These are phyloP conservation scores for Iguana delicatissima DNA, from an alignment of 2,797 vertebrate species.

Conservation along the genomic window DNA sequence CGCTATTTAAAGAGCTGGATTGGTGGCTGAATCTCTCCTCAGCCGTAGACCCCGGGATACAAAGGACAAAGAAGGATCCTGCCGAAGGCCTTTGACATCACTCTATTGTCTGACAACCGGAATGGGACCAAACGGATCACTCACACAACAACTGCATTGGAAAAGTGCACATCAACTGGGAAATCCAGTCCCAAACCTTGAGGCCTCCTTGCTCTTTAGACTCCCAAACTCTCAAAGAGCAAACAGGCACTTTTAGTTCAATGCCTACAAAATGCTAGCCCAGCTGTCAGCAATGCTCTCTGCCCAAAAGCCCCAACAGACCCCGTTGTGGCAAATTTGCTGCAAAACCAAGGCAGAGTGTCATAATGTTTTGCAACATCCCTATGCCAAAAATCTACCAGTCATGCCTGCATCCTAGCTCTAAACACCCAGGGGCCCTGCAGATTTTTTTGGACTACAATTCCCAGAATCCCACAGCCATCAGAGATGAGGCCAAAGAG, in stretches of 20 bases:
- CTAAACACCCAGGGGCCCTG: too few species aligned
- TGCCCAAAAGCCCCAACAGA: neutral
- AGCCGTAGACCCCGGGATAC: neutral
- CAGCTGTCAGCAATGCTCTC: too few species aligned
- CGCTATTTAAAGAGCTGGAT: neutral
- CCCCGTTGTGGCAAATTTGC: neutral
- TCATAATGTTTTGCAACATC: neutral
- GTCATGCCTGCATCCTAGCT: neutral
- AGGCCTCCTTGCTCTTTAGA: neutral
- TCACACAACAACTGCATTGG: neutral
- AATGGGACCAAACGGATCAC: neutral
- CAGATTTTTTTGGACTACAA: too few species aligned
- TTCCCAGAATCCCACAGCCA: too few species aligned
- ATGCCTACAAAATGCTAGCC: neutral
- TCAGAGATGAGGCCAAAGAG: too few species aligned
- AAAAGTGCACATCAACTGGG: neutral
- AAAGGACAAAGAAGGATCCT: neutral
- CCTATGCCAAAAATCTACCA: neutral
- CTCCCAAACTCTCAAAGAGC: too few species aligned
- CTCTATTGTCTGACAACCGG: too few species aligned
- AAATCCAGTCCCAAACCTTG: neutral
- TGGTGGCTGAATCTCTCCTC: neutral
- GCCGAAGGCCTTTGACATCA: neutral
- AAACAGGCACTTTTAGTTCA: neutral
- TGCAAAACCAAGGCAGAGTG: neutral